Conservation (phyloP, 1,140 invertebrate species). For the Drosophila cardini region DNA sequence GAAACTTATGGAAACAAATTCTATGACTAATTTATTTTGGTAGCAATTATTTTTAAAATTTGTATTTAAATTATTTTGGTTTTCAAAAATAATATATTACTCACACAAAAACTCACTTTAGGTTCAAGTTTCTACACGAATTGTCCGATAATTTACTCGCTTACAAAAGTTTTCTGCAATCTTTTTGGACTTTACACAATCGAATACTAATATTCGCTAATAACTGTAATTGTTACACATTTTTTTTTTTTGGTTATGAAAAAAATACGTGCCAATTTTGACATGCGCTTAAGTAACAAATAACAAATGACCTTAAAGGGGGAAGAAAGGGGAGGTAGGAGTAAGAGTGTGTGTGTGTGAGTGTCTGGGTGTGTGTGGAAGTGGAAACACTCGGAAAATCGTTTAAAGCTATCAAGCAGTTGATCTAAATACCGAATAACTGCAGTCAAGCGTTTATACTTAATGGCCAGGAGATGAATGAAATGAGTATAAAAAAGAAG, state of each 20-base stretch:
- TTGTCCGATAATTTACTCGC: background rate
- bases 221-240: conserved; percentile 33
- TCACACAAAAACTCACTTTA: background rate
- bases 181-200: conserved; percentile 10
- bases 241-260: background rate
- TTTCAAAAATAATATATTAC: no score
- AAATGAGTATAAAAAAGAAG: background rate
- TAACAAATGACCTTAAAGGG: background rate
- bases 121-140: background rate
- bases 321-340: background rate
- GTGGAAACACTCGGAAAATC: conserved; percentile 23
- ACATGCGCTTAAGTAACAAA: conserved; percentile 11
- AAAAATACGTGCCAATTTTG: conserved; percentile 34
- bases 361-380: background rate
- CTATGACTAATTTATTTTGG: no score
- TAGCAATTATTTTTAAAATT: no score
- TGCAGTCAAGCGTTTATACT: conserved; percentile 38
- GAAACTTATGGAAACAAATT: no score
- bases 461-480: conserved; percentile 33
- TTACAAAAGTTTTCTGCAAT: conserved; percentile 10
- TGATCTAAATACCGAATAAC: conserved; percentile 38
- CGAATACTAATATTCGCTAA: conserved; percentile 51
- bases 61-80: no score
- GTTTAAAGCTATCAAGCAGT: conserved; percentile 34
- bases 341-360: background rate